phyloP scores from a whole-genome alignment of 2,113 vertebrate genomes.

The Chamaea fasciata region DNA sequence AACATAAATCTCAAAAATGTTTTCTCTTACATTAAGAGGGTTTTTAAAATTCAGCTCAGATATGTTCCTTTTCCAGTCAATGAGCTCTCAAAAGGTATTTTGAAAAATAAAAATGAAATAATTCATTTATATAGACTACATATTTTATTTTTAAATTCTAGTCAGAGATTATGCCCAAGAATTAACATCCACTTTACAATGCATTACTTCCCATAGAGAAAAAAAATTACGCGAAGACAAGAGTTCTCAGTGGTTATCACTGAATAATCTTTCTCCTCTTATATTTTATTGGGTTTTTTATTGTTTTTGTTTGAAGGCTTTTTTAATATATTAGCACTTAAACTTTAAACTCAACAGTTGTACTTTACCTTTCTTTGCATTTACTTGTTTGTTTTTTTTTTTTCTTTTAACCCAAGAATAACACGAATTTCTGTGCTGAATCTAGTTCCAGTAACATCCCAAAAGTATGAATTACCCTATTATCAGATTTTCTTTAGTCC shows the following conservation, averaged over 20 bases:
- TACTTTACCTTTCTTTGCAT: background rate
- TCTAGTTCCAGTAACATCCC: background rate
- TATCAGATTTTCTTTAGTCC: background rate
- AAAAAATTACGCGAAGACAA: background rate
- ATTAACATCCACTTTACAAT: background rate
- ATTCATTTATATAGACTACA: background rate
- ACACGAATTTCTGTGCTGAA: background rate
- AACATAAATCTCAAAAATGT: background rate
- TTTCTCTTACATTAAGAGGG: background rate
- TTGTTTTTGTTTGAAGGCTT: background rate
- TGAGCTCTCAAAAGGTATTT: background rate
- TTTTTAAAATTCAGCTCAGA: background rate
- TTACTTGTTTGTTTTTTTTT: rapidly evolving
- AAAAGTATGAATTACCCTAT: background rate
- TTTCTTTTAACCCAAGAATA: background rate
- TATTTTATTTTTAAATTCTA: background rate
- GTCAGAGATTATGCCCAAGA: background rate
- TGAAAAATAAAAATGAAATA: background rate
- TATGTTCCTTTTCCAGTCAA: background rate
- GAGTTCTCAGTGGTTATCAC: background rate
- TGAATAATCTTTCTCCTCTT: background rate
- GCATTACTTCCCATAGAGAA: background rate
- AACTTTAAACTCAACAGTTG: background rate
- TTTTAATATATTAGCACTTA: background rate
- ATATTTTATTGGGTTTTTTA: background rate